phyloP scores from a whole-genome alignment of 2,113 vertebrate species.

The Tetraodon nigroviridis region DNA sequence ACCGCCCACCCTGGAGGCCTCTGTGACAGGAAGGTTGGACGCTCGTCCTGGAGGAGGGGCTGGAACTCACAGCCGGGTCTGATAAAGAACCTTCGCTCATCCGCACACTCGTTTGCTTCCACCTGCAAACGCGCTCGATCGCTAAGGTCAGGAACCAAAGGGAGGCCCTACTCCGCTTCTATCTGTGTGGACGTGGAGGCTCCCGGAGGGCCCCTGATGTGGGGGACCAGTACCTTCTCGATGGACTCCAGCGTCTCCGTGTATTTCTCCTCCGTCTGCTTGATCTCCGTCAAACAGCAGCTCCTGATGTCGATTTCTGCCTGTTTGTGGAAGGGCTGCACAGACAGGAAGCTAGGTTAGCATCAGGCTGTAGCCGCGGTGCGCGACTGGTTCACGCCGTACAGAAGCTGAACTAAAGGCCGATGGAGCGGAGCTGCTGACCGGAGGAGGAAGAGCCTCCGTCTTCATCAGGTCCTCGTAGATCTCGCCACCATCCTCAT shows the following conservation, averaged over 20 bases:
- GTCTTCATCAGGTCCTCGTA: conserved; percentile 98
- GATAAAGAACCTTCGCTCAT: conserved; percentile 2
- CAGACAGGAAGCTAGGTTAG: conserved; percentile 21
- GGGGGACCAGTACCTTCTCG: conserved; percentile 77
- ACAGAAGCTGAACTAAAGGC: too few species aligned
- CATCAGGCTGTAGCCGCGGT: too few species aligned
- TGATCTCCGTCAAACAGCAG: conserved; percentile 93
- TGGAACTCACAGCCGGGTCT: conserved; percentile 1
- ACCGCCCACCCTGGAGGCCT: conserved; percentile 52
- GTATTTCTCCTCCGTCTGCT: conserved; percentile 97
- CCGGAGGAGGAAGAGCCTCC: conserved; percentile 81
- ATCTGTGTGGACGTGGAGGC: too few species aligned
- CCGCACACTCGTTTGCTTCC: background rate
- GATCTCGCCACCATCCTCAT: conserved; percentile 93
- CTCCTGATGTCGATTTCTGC: conserved; percentile 90
- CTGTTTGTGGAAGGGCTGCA: conserved; percentile 80
- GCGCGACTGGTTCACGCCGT: too few species aligned
- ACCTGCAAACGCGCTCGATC: too few species aligned
- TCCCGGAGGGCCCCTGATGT: background rate
- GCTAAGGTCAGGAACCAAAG: too few species aligned
- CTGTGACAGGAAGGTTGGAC: conserved; percentile 35
- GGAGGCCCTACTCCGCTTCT: too few species aligned
- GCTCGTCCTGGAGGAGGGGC: conserved; percentile 9
- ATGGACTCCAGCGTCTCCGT: conserved; percentile 95
- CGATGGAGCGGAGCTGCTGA: conserved; percentile 57